Base-by-base conservation (phyloP, 2,888 invertebrate species). In the Apantesis nais region DNA sequence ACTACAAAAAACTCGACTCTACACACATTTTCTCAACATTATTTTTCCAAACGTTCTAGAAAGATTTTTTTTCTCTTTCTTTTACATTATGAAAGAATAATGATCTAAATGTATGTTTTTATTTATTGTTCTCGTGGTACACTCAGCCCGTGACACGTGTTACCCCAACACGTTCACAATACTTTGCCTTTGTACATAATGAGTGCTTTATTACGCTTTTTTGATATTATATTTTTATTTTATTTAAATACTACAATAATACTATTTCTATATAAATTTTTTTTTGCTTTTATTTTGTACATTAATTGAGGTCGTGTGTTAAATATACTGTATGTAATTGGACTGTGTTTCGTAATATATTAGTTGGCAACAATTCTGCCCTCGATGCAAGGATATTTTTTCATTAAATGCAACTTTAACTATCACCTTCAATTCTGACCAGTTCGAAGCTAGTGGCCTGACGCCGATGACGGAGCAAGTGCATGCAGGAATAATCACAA, bases 141-240 rank as follows among this genome's bases (percentile, higher is more conserved):
- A 39, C 70, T 12, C 64, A 29, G 70, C 68, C 16, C 7, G 62
- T 72, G 68, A 61, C 65, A 37, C 62, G 70, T 34, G 61, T 74
- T 66, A 70, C 76, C 55, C 67, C 66, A 44, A 37, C 62, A 67
- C 65, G 74, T 73, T 79, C 74, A 71, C 74, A 77, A 71, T 68
- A 75, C 74, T 70, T 77, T 75, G 85, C 83, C 85, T 84, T 82
- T 92, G 92, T 92, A 93, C 87, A 92, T 92, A 90, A 88, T 81
- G 90, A 92, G 92, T 93, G 93, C 93, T 94, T 92, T 91, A 90
- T 89, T 92, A 93, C 91, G 93, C 92, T 93, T 93, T 89, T 90
- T 93, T 92, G 88, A 92, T 92, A 91, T 92, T 90, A 89, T 85
- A 79, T 79, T 82, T 88, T 90, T 80, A 81, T 89, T 89, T 86